Percentiles rank a stretch among this genome's conserved stretches.
phyloP scores from a whole-genome alignment of 2,888 invertebrate species.

The Philopedon plagiatum region DNA sequence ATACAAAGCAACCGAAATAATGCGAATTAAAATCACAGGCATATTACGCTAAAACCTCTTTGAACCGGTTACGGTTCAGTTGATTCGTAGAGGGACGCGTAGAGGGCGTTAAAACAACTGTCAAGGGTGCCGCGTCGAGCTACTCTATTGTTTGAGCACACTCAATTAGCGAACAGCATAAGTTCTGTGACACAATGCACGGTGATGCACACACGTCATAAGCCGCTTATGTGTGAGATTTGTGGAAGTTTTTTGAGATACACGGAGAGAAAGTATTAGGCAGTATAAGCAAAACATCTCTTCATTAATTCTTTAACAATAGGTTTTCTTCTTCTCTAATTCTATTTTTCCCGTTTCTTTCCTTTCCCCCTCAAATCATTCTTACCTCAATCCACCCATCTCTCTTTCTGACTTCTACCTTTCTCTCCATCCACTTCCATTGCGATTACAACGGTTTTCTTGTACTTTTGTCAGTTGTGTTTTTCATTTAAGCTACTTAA shows the following conservation, averaged over 20 bases:
- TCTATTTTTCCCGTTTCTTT: no score
- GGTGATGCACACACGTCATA: slow-evolving; percentile 43
- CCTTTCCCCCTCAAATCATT: no score
- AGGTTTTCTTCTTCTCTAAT: no score
- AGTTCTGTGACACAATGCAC: slow-evolving; percentile 54
- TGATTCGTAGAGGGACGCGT: slow-evolving; percentile 61
- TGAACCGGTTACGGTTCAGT: slow-evolving; percentile 67
- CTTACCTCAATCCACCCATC: no score
- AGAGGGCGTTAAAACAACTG: slow-evolving; percentile 63
- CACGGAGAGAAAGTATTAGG: background rate
- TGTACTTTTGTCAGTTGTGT: no score
- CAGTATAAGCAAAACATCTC: no score
- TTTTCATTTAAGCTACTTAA: no score
- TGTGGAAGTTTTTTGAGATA: background rate
- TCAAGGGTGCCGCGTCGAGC: slow-evolving; percentile 59
- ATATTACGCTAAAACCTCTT: slow-evolving; percentile 66
- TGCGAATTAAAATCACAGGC: slow-evolving; percentile 68
- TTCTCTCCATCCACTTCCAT: no score
- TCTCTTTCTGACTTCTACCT: no score
- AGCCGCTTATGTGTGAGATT: slow-evolving; percentile 38
- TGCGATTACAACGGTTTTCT: no score
- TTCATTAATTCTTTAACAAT: no score
- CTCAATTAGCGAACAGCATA: slow-evolving; percentile 66
- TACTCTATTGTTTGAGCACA: slow-evolving; percentile 67
- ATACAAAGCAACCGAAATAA: slow-evolving; percentile 66